Conservation (phyloP, 2,113 vertebrate genomes). For the Brienomyrus longianalis region DNA sequence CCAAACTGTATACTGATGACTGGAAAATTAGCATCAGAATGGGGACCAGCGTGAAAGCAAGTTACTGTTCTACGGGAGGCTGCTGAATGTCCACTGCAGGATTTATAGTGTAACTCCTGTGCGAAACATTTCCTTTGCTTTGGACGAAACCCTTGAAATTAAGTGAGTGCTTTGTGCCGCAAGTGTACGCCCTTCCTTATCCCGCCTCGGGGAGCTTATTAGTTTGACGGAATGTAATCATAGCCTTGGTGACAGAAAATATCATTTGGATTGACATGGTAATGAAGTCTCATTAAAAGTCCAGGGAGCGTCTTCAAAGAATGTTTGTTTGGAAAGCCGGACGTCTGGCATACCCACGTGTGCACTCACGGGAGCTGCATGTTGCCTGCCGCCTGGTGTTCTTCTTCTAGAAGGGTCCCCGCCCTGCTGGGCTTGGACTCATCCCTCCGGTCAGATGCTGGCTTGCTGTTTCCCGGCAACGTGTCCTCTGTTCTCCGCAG, state of each 20-base stretch:
- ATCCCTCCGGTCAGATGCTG: background rate
- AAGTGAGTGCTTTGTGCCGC: background rate
- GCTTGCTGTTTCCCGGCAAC: background rate
- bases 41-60: background rate
- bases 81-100: background rate
- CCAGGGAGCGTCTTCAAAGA: background rate
- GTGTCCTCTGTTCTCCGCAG: background rate
- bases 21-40: conserved; percentile 19
- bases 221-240: background rate
- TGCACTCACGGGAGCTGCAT: background rate
- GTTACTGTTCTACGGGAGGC: background rate
- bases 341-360: background rate
- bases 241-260: background rate
- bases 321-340: background rate
- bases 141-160: background rate
- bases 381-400: background rate
- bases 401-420: background rate
- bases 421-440: background rate
- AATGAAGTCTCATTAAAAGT: background rate
- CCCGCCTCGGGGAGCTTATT: background rate
- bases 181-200: background rate
- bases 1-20: background rate
- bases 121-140: background rate
- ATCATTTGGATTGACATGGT: background rate
- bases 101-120: background rate